Evolutionary conservation across 2,797 vertebrate genomes (phyloP), one percentile per base, ranked within the genome.

Genomic region (Adelosebastes latens): DNA sequence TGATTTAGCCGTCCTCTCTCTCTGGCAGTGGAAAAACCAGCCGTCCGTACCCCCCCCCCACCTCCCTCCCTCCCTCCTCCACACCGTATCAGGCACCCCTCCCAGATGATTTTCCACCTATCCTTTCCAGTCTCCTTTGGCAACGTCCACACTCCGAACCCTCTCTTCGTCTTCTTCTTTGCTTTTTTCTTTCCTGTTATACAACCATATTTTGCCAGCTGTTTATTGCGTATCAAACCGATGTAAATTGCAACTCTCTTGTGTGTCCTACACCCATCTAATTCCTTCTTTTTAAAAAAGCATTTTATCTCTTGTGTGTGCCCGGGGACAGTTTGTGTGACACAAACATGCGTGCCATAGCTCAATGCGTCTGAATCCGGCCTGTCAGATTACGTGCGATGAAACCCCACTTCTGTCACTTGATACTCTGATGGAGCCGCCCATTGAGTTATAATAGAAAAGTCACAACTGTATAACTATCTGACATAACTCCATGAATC

Each of bases 21-120:
- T 91, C 88, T 93, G 93, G 93, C 95, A 94, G 94, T 95, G 94
- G 95, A 95, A 96, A 96, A 96, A 94, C 81, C 91, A 93, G 87
- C 88, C 89, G 31, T 62, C 88, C 80, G 59, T 36, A 75, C 79
- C 78, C 75, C 62, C 52, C 60, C 64, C 42, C 31, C 11, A 36
- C 8, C 56, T 16, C 34, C 31, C 77, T 77, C 78, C 75, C 64
- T 52, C 56, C 13, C 46, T 72, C 85, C 84, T 83, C 87, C 82
- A 59, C 85, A 31, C 92, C 89, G 58, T 92, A 94, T 95, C 94
- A 94, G 79, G 73, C 90, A 88, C 95, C 95, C 94, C 95, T 95
- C 95, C 95, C 95, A 88, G 89, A 93, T 87, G 93, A 95, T 96
- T 96, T 96, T 96, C 96, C 96, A 95, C 91, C 91, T 93, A 94